These are phyloP conservation scores for Triops cancriformis DNA, from an alignment of 1,140 invertebrate genomes.

Conservation along the genomic window DNA sequence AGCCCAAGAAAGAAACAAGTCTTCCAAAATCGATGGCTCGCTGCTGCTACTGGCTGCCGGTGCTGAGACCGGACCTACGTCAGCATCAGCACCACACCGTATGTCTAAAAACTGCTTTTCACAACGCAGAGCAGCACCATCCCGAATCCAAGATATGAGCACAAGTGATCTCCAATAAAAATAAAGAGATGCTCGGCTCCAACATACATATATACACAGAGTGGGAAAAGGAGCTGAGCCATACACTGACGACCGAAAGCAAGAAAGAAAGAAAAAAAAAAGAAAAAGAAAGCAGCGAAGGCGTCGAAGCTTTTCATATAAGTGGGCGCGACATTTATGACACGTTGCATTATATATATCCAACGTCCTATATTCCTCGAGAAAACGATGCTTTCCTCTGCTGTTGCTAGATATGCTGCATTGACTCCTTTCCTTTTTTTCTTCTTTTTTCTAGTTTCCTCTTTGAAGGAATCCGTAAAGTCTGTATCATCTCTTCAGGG, in stretches of 20 bases:
- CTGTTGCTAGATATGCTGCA: background rate
- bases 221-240: background rate
- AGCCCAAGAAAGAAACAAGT: too few relatives aligned
- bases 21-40: background rate
- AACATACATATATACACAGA: background rate
- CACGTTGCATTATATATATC: conserved; percentile 14
- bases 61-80: background rate
- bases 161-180: conserved; percentile 14
- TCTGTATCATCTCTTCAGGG: background rate
- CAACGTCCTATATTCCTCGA: background rate
- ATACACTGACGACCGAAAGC: background rate
- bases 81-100: background rate
- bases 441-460: background rate
- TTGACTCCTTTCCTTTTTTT: background rate
- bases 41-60: background rate
- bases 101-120: background rate
- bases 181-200: background rate
- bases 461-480: background rate
- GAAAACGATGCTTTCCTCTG: conserved; percentile 6
- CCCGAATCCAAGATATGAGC: background rate
- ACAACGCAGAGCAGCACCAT: background rate
- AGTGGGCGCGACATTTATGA: conserved; percentile 12
- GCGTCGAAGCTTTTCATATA: conserved; percentile 13
- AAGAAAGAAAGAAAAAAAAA: background rate
- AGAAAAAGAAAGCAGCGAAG: background rate